Base-by-base conservation (phyloP, 2,888 invertebrate genomes). In the Corbicula japonica region DNA sequence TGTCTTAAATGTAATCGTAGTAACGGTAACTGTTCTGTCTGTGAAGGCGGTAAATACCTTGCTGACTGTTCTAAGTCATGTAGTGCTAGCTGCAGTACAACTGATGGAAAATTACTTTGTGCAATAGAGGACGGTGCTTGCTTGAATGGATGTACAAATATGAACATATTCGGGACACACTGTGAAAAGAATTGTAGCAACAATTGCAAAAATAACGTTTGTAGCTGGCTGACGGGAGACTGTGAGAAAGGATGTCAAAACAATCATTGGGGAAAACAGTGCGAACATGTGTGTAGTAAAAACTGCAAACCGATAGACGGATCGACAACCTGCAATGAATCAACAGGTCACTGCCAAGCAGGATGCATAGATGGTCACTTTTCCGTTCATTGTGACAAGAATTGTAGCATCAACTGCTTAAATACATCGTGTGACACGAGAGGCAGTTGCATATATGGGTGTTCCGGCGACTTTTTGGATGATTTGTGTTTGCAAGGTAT, bases 181-280 rank as follows among this genome's bases (percentile, higher is more conserved):
- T 54, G 54, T 54, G 54, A 54, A 30, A 54, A 30, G 15, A 15
- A 54, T 12, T 54, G 54, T 23, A 54, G 18, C 23, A 30, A 6
- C 30, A 54, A 6, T 4, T 54, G 54, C n/a, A 2, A 6, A 6
- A 54, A 54, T 3, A 18, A 28, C 5, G 32, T 2, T 6, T 54
- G 54, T n/a, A 3, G 32, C 30, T 30, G 6, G 30, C 15, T 18
- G 4, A 54, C 28, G 1, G 54, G 54, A 6, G 1, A 54, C 15
- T 54, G 54, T 23, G 28, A 18, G 15, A 6, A 54, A 3, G 54
- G 54, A 28, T 54, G 54, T 23, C 12, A 1, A 3, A 4, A 3
- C 4, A 30, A 54, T 12, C 32, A 18, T 30, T 54, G 18, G 28
- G 54, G 54, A 30, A 30, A 28, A n/a, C 4, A 5, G 3, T 54